Conservation (phyloP, 2,113 vertebrate genomes). For the Siphamia tubifer region DNA sequence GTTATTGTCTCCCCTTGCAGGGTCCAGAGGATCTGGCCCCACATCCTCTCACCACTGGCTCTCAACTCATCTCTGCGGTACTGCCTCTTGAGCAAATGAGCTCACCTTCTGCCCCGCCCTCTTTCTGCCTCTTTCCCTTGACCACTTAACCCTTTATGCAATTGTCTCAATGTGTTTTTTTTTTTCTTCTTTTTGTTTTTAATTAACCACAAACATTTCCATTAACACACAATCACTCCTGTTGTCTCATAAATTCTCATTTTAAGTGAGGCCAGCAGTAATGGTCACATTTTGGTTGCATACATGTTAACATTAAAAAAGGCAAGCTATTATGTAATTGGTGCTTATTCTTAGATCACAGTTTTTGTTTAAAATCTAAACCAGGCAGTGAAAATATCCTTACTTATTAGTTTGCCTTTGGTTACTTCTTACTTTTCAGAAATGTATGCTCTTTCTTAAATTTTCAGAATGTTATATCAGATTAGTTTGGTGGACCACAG, state of each 20-base stretch:
- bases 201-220: slow-evolving; percentile 47
- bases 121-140: slow-evolving; percentile 30
- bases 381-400: neutral
- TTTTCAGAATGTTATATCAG: too few species aligned
- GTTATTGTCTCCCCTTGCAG: slow-evolving; percentile 86
- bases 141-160: slow-evolving; percentile 30
- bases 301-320: neutral
- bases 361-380: neutral
- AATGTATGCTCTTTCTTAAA: too few species aligned
- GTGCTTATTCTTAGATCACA: neutral
- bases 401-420: neutral
- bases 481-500: too few species aligned
- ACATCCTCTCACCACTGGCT: slow-evolving; percentile 84
- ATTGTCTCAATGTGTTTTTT: slow-evolving; percentile 10
- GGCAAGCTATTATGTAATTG: neutral
- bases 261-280: neutral
- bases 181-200: slow-evolving; percentile 1
- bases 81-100: slow-evolving; percentile 73
- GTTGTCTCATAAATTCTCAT: neutral
- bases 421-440: neutral
- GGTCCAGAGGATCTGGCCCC: slow-evolving; percentile 83
- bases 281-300: neutral
- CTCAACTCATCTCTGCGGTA: slow-evolving; percentile 85
- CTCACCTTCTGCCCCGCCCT: slow-evolving; percentile 47
- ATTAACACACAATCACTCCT: slow-evolving; percentile 33